These are phyloP conservation scores for Thinocorus orbignyianus DNA, from an alignment of 2,113 vertebrate genomes.

Conservation along the genomic window DNA sequence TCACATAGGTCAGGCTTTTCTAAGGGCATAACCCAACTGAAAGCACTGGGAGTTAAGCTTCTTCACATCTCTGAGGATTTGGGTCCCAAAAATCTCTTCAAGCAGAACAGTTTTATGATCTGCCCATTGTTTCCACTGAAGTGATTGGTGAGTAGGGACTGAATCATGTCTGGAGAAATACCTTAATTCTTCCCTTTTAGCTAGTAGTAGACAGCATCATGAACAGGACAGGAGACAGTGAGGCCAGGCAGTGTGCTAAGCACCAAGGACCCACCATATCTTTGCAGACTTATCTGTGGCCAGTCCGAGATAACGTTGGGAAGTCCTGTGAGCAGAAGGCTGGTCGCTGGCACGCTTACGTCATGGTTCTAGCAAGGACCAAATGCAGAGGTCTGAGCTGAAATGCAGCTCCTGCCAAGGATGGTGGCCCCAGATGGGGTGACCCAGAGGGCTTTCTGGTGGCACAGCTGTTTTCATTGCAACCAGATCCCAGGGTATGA, in stretches of 20 bases:
- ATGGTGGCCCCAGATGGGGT: no score
- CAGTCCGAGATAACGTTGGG: rapidly evolving
- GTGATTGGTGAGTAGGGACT: not conserved
- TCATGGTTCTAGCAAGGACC: not conserved
- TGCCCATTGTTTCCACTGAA: not conserved
- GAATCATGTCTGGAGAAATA: not conserved
- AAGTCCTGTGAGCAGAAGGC: not conserved
- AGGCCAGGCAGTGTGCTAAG: not conserved
- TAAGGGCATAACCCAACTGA: not conserved
- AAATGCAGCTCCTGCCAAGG: not conserved
- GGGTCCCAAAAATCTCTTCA: not conserved
- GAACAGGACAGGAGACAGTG: not conserved
- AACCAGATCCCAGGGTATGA: not conserved
- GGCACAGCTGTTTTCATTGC: not conserved
- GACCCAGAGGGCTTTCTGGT: not conserved
- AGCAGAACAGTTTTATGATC: not conserved
- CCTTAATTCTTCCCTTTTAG: not conserved
- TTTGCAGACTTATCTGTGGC: no score
- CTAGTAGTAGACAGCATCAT: not conserved
- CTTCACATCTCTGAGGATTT: not conserved
- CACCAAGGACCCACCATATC: not conserved
- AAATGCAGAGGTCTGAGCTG: not conserved
- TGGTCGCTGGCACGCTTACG: not conserved
- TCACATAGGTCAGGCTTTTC: not conserved
- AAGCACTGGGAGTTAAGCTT: not conserved